Percentiles rank a stretch among this genome's conserved stretches.
These are phyloP conservation scores for Forbesichthys agassizii DNA, from an alignment of 2,113 vertebrate genomes.

Conservation along the genomic window DNA sequence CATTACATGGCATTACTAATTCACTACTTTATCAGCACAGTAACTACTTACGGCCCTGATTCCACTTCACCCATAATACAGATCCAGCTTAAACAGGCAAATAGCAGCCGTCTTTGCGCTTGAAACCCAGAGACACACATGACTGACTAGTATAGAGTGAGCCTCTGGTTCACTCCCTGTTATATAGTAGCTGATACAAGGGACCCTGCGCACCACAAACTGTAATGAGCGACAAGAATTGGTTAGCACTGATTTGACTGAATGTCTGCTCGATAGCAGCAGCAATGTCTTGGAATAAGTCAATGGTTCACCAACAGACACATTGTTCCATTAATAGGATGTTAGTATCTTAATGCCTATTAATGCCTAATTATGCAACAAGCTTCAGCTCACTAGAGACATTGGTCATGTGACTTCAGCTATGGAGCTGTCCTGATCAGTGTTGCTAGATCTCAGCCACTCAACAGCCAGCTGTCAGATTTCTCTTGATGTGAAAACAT, in stretches of 20 bases:
- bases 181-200: constrained; percentile 37
- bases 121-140: constrained; percentile 50
- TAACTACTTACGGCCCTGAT: constrained; percentile 57
- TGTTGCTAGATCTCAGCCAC: too few species aligned
- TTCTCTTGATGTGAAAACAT: too few species aligned
- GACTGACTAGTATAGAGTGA: constrained; percentile 25
- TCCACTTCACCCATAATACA: constrained; percentile 15
- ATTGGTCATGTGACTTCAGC: too few species aligned
- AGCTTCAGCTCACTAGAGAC: too few species aligned
- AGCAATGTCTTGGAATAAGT: background rate
- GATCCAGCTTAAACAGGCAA: constrained; percentile 41
- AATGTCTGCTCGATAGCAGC: background rate
- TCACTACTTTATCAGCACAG: background rate
- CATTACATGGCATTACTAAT: background rate
- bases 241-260: background rate
- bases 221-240: background rate
- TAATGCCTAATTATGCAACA: too few species aligned
- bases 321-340: too few species aligned
- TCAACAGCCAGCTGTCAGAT: too few species aligned
- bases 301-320: background rate
- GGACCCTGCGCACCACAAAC: background rate
- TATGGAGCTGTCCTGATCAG: too few species aligned
- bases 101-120: constrained; percentile 43
- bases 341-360: too few species aligned
- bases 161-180: background rate